Percentiles rank a stretch among this genome's conserved stretches.
These are phyloP conservation scores for Hapalemur alaotrensis DNA, from an alignment of 2,797 vertebrate species.

Conservation along the genomic window DNA sequence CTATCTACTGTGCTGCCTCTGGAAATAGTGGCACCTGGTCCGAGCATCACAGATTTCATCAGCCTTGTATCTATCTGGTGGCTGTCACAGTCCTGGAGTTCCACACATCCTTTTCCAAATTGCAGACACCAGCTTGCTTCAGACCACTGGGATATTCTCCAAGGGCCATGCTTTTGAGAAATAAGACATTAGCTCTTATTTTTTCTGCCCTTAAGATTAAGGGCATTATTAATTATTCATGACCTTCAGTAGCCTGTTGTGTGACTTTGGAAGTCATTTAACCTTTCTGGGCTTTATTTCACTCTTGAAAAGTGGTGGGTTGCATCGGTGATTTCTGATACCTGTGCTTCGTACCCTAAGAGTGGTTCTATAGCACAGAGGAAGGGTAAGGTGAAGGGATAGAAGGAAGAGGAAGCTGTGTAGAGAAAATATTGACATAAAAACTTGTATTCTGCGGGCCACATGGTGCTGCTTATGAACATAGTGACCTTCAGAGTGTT, in stretches of 20 bases:
- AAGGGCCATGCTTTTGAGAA: not conserved
- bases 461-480: rapidly evolving
- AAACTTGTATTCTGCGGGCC: not conserved
- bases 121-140: not conserved
- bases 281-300: not conserved
- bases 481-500: not conserved
- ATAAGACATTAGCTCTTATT: not conserved
- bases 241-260: not conserved
- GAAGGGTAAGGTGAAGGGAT: not conserved
- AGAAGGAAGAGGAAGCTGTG: not conserved
- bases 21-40: not conserved
- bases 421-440: not conserved
- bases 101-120: not conserved
- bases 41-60: too few species aligned
- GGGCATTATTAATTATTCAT: not conserved
- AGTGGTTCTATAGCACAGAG: not conserved
- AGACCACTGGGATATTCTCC: not conserved
- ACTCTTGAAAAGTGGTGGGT: not conserved
- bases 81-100: not conserved
- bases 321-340: not conserved
- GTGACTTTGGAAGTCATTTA: not conserved
- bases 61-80: rapidly evolving
- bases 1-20: not conserved
- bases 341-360: not conserved
- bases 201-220: not conserved